A percentile compares a stretch with the other conserved stretches of the same genome.
Conservation (phyloP, 2,113 vertebrate genomes). For the Menura novaehollandiae region DNA sequence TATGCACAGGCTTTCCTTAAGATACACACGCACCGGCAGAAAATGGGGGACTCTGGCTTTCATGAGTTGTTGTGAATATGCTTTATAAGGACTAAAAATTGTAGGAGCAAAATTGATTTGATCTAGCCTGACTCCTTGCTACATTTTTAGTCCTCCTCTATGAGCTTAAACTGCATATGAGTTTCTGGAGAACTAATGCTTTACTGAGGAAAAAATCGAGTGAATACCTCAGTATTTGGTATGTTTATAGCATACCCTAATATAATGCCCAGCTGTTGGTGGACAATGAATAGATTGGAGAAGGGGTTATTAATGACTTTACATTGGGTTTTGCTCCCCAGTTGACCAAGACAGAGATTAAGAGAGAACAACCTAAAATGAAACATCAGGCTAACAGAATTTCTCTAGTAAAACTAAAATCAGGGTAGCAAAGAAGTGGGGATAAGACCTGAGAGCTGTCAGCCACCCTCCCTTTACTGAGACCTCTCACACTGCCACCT, state of each 20-base stretch:
- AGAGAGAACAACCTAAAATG: neutral
- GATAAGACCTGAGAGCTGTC: neutral
- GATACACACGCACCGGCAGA: neutral
- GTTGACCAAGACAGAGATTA: neutral
- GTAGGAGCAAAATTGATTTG: neutral
- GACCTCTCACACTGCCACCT: neutral
- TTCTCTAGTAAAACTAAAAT: neutral
- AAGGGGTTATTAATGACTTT: neutral
- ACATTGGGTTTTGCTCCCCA: neutral
- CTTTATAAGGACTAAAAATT: neutral
- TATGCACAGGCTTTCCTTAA: neutral
- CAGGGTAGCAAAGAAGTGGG: neutral
- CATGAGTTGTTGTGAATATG: neutral
- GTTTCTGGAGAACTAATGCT: neutral
- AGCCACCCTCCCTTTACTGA: neutral
- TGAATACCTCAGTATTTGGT: neutral
- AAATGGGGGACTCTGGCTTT: neutral
- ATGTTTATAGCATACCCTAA: neutral
- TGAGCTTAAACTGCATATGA: neutral
- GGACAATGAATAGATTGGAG: neutral
- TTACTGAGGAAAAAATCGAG: neutral
- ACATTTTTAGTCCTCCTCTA: neutral
- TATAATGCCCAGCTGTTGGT: neutral
- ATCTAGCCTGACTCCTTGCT: neutral
- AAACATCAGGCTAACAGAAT: neutral